Evolutionary conservation across 2,888 invertebrate genomes (phyloP).

Genomic region (Ormyrus labotus): DNA sequence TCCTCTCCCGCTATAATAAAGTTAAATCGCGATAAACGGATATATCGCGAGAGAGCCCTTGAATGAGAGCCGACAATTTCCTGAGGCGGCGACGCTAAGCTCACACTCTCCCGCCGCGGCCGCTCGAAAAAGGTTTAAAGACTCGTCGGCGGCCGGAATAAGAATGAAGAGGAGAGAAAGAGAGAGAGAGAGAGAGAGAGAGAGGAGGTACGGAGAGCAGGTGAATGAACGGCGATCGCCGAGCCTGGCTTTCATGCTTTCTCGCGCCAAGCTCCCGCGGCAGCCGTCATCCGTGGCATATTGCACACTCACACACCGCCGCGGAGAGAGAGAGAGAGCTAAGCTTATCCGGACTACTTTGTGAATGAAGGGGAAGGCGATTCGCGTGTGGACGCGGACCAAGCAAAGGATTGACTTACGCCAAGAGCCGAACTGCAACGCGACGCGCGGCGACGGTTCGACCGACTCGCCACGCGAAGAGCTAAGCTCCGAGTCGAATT

Average conservation of each 20-base stretch:
- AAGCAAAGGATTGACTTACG: too few species aligned
- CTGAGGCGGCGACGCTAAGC: not conserved
- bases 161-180: slow-evolving; percentile 36
- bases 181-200: slow-evolving; percentile 34
- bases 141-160: slow-evolving; percentile 1
- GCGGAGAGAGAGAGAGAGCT: too few species aligned
- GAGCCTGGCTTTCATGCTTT: not conserved
- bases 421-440: too few species aligned
- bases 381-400: too few species aligned
- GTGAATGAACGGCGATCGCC: slow-evolving; percentile 59
- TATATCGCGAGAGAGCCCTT: not conserved
- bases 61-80: slow-evolving; percentile 37
- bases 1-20: slow-evolving; percentile 52
- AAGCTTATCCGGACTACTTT: too few species aligned
- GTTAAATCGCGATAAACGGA: slow-evolving; percentile 49
- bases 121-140: slow-evolving; percentile 31
- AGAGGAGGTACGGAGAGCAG: slow-evolving; percentile 18
- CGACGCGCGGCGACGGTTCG: too few species aligned
- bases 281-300: not conserved
- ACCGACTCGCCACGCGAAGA: too few species aligned
- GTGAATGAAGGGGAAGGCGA: too few species aligned
- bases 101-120: not conserved
- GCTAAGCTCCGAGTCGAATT: too few species aligned
- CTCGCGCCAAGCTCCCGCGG: not conserved
- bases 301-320: too few species aligned